These are phyloP conservation scores for Drosophila atripex DNA, from an alignment of 2,888 invertebrate species.

Conservation along the genomic window DNA sequence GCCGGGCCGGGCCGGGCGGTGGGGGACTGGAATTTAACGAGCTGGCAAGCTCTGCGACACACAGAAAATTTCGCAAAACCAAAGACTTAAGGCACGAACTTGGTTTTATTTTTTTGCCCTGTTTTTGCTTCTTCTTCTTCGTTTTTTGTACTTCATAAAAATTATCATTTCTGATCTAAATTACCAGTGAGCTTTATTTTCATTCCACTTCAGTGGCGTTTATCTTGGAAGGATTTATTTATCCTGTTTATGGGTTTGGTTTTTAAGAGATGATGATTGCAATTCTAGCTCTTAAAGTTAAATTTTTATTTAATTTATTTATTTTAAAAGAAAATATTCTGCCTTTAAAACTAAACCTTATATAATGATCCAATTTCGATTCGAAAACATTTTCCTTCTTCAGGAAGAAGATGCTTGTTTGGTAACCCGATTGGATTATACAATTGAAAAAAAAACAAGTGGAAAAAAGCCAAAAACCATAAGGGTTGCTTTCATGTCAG, in stretches of 20 bases:
- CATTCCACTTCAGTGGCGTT: neutral
- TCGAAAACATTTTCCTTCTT: neutral
- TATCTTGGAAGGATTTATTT: neutral
- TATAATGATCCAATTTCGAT: neutral
- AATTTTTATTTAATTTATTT: too few species aligned
- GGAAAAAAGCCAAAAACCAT: constrained; percentile 10
- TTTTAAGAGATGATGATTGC: too few species aligned
- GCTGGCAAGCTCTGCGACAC: constrained; percentile 51
- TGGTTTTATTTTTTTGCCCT: constrained; percentile 29
- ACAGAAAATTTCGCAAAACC: constrained; percentile 61
- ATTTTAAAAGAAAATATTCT: too few species aligned
- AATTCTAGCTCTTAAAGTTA: too few species aligned
- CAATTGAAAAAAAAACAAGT: constrained; percentile 13
- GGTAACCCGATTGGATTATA: constrained; percentile 21
- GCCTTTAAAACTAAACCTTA: neutral
- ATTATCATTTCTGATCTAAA: constrained; percentile 67
- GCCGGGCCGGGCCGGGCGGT: too few species aligned
- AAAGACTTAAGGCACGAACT: constrained; percentile 70
- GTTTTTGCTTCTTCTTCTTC: neutral
- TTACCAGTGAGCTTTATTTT: constrained; percentile 46
- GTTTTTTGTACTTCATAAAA: constrained; percentile 49
- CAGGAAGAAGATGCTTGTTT: neutral
- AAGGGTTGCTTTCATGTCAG: constrained; percentile 23
- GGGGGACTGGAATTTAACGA: constrained; percentile 35
- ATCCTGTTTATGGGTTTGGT: neutral